Evolutionary conservation across 2,888 invertebrate genomes (phyloP), one percentile per base, ranked within the genome.

Genomic region (Nephrotoma appendiculata): DNA sequence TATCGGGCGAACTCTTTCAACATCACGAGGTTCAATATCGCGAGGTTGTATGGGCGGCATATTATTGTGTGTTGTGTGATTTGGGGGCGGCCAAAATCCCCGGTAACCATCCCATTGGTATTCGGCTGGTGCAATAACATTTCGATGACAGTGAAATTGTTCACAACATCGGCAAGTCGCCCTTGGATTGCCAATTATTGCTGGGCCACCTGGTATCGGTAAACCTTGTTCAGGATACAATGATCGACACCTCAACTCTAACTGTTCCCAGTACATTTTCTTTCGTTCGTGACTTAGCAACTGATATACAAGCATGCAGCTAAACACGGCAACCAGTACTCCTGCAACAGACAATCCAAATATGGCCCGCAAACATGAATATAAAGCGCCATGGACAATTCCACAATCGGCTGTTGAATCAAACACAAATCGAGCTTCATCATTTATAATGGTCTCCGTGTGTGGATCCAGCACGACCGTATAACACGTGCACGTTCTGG

Each of bases 181-280:
- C 87, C 90, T 89, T 86, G 90, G 89, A 71, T 92, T 92, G 42
- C 91, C 91, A 86, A 91, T 90, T 83, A 92, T 89, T 42, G 93
- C 91, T 44, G 92, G 92, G 11, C 92, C 92, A 11, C 87, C 87
- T 0, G 88, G 87, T 11, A 87, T 87, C 19, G 91, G 91, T 12
- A 90, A 90, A 88, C 90, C 91, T 89, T 90, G 92, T 88, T 89
- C 89, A 87, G 92, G 91, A 89, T 97, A 97, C 87, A 97, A 91
- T 0, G 96, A 96, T 88, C 97, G 93, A 90, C 97, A 96, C 87
- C 97, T 93, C 86, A 97, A 91, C 90, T 97, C 97, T 91, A 98
- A 90, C 92, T 98, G 97, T 89, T 97, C 97, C 97, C 98, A 98
- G 91, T 98, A 98, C 95, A 97, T 97, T 92, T 97, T 98, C 92